A percentile compares a stretch with the other conserved stretches of the same genome.
phyloP scores from a whole-genome alignment of 2,888 invertebrate species.

The Xanthia togata region DNA sequence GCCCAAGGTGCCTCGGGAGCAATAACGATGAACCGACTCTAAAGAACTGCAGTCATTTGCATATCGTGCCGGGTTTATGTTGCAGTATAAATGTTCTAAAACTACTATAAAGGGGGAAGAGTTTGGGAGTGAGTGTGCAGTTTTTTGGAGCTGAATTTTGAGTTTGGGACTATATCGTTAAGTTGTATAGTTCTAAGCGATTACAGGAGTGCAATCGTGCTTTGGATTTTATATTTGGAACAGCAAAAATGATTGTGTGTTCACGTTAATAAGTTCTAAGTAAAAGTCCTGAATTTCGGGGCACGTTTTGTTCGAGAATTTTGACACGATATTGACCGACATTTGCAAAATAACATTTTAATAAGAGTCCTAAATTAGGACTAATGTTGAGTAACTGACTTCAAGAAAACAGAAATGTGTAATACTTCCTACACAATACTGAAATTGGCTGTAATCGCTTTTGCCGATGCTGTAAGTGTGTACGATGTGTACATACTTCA shows the following conservation, averaged over 20 bases:
- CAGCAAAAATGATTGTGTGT: not conserved
- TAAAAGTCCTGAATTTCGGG: not conserved
- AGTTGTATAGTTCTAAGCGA: not conserved
- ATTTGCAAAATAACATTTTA: not conserved
- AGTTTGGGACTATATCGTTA: not conserved
- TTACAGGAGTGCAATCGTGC: too few species aligned
- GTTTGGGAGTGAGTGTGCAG: constrained; percentile 26
- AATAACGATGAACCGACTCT: constrained; percentile 76
- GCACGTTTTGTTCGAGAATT: not conserved
- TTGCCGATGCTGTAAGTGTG: not conserved
- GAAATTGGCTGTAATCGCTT: not conserved
- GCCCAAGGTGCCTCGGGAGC: constrained; percentile 75
- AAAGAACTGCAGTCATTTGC: constrained; percentile 83
- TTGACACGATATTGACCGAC: not conserved
- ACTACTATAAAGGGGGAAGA: constrained; percentile 47
- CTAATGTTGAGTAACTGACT: not conserved
- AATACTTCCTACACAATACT: not conserved
- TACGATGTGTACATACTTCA: too few species aligned
- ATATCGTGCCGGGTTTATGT: constrained; percentile 70
- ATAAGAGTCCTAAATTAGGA: too few species aligned
- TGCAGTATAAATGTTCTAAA: constrained; percentile 65
- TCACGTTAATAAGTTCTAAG: too few species aligned
- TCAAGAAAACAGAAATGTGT: not conserved
- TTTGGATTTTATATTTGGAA: not conserved
- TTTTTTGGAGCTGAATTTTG: constrained; percentile 29